Base-by-base conservation (phyloP, 2,113 vertebrate species). In the Onychostruthus taczanowskii region DNA sequence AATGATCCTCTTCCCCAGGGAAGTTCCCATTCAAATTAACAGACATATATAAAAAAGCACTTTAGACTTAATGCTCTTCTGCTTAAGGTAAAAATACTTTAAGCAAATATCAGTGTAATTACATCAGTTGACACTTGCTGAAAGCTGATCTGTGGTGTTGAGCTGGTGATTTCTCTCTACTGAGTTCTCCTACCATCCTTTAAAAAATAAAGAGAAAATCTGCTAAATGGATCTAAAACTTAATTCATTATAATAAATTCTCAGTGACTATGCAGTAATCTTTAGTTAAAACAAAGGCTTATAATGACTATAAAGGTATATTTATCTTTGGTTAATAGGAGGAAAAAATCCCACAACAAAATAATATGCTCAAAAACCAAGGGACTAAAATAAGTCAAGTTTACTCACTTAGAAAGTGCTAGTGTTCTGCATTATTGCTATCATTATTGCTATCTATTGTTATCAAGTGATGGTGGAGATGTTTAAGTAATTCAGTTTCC, bases 21-120 rank as follows among this genome's bases (percentile, higher is more conserved):
- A 61, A 91, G 61, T 63, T 93, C 69, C 84, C 47, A 84, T 89
- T 94, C 87, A 94, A 96, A 89, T 89, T 28, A 93, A 47, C 4
- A 88, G 64, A 67, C 10, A 49, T 16, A 70, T 10, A 55, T 37
- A 70, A 43, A 86, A 81, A 77, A 91, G 7, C 10, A 78, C 41
- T 84, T 87, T 30, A 81, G 31, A 90, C 11, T 27, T 69, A 44
- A 58, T 30, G 20, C 18, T 69, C 11, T 70, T 86, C 50, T 95
- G 62, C 52, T 90, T 64, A 89, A 75, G 23, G 17, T 70, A 81
- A 94, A 87, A 94, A 58, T 62, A 64, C 47, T 92, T 88, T 47
- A 53, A 77, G n/a, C 12, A 62, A 56, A 69, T 16, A 73, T 69
- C 63, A 77, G 20, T n/a, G 24, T 44, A 88, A 24, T 28, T 85